phyloP scores from a whole-genome alignment of 2,888 invertebrate species.

The Chalcis sispes region DNA sequence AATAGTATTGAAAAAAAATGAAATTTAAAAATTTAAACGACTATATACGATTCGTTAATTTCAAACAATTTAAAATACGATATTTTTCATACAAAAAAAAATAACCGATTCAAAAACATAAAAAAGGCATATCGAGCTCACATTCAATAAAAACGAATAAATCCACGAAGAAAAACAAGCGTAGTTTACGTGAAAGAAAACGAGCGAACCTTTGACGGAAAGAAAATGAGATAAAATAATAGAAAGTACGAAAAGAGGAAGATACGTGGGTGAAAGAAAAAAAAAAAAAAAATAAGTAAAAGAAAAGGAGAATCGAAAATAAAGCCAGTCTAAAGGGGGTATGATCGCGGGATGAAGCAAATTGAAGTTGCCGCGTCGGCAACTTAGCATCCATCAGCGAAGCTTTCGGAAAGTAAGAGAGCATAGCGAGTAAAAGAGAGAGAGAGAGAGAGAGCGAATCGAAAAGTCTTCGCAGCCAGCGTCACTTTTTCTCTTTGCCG shows the following conservation, averaged over 20 bases:
- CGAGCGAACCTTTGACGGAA: too few species aligned
- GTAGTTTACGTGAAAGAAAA: too few species aligned
- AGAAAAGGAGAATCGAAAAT: background rate
- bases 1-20: too few species aligned
- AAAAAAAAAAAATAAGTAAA: background rate
- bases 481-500: too few species aligned
- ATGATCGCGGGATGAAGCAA: constrained; percentile 30
- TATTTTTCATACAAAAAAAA: background rate
- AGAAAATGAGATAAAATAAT: constrained; percentile 9
- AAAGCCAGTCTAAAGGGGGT: background rate
- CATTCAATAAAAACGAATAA: constrained; percentile 1
- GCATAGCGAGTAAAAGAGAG: too few species aligned
- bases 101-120: background rate
- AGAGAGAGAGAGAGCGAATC: too few species aligned
- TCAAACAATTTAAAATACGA: too few species aligned
- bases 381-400: constrained; percentile 29
- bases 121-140: background rate
- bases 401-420: background rate
- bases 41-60: too few species aligned
- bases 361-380: constrained; percentile 45
- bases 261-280: background rate
- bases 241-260: constrained; percentile 10
- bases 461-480: too few species aligned
- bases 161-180: constrained; percentile 16
- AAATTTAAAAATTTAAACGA: too few species aligned